phyloP scores from a whole-genome alignment of 2,797 vertebrate species.

The Acropternis orthonyx region DNA sequence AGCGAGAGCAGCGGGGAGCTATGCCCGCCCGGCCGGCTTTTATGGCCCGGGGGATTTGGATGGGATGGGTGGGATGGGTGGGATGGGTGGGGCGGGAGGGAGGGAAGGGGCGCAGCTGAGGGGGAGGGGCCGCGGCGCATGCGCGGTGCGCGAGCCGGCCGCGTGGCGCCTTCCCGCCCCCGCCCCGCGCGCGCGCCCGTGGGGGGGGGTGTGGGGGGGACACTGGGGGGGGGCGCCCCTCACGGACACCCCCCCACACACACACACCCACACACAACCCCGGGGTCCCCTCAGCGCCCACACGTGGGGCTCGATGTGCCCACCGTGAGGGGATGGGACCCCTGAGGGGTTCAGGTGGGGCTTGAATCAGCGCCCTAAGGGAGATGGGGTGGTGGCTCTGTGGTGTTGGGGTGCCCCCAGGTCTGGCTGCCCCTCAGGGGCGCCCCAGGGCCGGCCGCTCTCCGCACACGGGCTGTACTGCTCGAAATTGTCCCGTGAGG shows the following conservation, averaged over 20 bases:
- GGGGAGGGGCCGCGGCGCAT: background rate
- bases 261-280: too few relatives aligned
- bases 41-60: background rate
- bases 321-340: too few relatives aligned
- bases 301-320: background rate
- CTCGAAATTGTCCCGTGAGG: background rate
- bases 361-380: background rate
- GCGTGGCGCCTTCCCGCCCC: background rate
- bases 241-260: too few relatives aligned
- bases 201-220: too few relatives aligned
- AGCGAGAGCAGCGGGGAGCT: fast-evolving
- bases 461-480: background rate
- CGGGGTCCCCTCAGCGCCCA: background rate
- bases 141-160: background rate
- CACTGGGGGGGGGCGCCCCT: background rate
- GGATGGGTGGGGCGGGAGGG: background rate
- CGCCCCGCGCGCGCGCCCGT: too few relatives aligned
- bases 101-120: background rate
- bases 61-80: too few relatives aligned
- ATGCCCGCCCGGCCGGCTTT: background rate
- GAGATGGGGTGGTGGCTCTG: background rate
- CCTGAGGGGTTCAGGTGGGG: background rate
- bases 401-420: background rate
- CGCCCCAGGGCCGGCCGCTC: too few relatives aligned
- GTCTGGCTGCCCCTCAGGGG: background rate